Base-by-base conservation (phyloP, 2,113 vertebrate species). In the Hemiscyllium ocellatum region DNA sequence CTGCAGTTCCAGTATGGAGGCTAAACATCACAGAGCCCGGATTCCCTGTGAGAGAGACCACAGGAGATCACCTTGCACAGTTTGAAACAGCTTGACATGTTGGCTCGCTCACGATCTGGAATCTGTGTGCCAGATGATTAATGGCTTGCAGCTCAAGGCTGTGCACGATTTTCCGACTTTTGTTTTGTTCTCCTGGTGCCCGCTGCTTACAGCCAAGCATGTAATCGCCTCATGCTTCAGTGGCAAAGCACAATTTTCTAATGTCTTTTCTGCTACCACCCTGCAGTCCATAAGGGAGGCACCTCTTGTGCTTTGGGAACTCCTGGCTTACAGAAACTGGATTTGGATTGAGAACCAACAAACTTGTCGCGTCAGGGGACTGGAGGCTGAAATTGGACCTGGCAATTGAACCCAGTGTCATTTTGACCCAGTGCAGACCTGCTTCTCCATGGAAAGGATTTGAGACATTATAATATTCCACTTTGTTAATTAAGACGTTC, bases 391-490 rank as follows among this genome's bases (percentile, higher is more conserved):
- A 66, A 37, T 68, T 61, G 72, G 94, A 50, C 24, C 68, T 52
- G 69, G 69, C 47, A 76, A 19, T 17, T 8, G 50, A n/a, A 29
- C 12, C n/a, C n/a, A n/a, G 70, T 72, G 94, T 72, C 69, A 47
- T 50, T 95, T 70, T 72, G 42, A 69, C 47, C 42, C 52, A 50
- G 69, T 22, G 4, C n/a, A 95, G 68, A 70, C 42, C 93, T 72
- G 37, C 66, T 95, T 69, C 93, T 95, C 72, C 42, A 47, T 95
- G 94, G 52, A 72, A 33, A 95, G 89, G 29, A 95, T 95, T 26
- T 95, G 69, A 13, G 72, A 52, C 6, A 22, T 76, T 72, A 8
- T 26, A 95, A 52, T 95, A 50, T 69, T 47, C 91, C 13, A 42
- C 72, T 76, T 76, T 47, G 50, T 72, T 52, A 70, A 47, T 95